Evolutionary conservation across 1,140 invertebrate genomes (phyloP), one percentile per base, ranked within the genome.

Genomic region (Eubasilissa regina): DNA sequence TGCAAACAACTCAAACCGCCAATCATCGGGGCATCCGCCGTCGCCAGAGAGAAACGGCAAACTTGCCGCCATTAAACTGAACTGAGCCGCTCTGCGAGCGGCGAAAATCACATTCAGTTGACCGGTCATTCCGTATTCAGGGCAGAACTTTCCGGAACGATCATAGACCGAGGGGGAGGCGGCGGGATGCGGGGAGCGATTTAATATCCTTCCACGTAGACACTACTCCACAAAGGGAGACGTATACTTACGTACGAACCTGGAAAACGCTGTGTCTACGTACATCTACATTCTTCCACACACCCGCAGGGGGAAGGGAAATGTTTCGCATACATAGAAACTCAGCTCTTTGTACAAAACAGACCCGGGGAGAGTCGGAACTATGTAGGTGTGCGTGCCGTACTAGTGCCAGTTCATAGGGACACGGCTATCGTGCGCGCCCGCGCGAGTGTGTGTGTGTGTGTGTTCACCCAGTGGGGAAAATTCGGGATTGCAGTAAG

Each of bases 131-230:
- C 75, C 77, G 73, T 81, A 81, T 81, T 81, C 80, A 81, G 73
- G 25, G 77, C 77, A 81, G 77, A 81, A 76, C 77, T 79, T 81
- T 75, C 74, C 74, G 53, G 74, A 75, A 75, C 74, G 55, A n/a
- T 60, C 66, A 25, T 15, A 11, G 55, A 64, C 19, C 15, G 48
- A 21, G 25, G 21, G 12, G 47, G 76, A 13, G 25, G 11, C 15
- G 60, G 66, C 56, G 62, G 73, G 45, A 58, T 13, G 70, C 9
- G 13, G 45, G 72, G 64, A 66, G 62, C 80, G 55, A 81, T 79
- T 79, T 81, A 81, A 81, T 81, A 79, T 81, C 77, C 73, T 77
- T 77, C 72, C 80, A 78, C 80, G 76, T 81, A 81, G 80, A 81
- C 80, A 81, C 75, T 78, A 70, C 76, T 81, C 76, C 80, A 78